Evolutionary conservation across 2,797 vertebrate genomes (phyloP).

Genomic region (Lophius americanus): DNA sequence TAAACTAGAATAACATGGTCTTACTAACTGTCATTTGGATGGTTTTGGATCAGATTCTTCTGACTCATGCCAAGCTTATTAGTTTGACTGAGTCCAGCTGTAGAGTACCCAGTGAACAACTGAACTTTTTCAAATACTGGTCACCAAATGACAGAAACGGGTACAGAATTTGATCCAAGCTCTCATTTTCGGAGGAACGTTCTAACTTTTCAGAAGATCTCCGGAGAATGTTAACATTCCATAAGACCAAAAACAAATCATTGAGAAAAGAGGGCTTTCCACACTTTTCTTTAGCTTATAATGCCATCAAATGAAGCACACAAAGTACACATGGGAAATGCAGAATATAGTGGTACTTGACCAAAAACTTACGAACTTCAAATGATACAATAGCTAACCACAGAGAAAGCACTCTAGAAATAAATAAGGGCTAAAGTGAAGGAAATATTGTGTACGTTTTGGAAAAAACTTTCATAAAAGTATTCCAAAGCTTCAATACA

Average conservation of each 20-base stretch:
- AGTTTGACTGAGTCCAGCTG: background rate
- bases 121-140: background rate
- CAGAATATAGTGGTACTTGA: no score
- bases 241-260: background rate
- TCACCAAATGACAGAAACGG: background rate
- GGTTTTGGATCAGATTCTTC: background rate
- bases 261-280: background rate
- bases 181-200: background rate
- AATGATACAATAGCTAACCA: no score
- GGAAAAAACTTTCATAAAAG: no score
- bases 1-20: background rate
- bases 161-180: background rate
- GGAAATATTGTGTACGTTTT: no score
- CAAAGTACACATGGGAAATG: no score
- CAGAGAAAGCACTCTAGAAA: no score
- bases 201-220: background rate
- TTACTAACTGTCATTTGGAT: slow-evolving; percentile 8
- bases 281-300: background rate
- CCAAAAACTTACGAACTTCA: no score
- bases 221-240: background rate
- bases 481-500: no score
- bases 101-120: background rate
- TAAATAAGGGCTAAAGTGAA: no score
- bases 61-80: slow-evolving; percentile 2
- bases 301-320: slow-evolving; percentile 16